Base-by-base conservation (phyloP, 2,113 vertebrate species). In the Peromyscus californicus region DNA sequence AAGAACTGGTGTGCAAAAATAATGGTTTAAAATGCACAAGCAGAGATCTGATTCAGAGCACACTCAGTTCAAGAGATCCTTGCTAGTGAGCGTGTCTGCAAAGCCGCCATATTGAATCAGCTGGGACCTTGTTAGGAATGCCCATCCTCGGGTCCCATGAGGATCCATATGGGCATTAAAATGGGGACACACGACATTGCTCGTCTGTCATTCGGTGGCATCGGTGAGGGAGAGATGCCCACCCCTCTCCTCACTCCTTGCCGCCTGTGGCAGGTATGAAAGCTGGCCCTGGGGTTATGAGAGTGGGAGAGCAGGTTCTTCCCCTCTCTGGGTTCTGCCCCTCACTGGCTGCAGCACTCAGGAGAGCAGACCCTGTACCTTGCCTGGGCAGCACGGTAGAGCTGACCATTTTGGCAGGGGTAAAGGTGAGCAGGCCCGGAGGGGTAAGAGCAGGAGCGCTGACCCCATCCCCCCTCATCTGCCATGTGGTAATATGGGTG, bases 101-200 rank as follows among this genome's bases (percentile, higher is more conserved):
- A 5, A 89, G 7, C 13, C 48, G 24, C 4, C 3, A 11, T 6
- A 1, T 22, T 1, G 16, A 4, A n/a, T 59, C 57, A n/a, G 8
- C 9, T 57, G 17, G 39, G 21, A 84, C 1, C 24, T 70, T 42
- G 9, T n/a, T 6, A 82, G 54, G n/a, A 78, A 86, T 88, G n/a
- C 6, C 70, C n/a, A 65, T 22, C 80, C 29, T 90, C 74, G 84
- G n/a, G 1, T 8, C 33, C 39, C 16, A 31, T 10, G 22, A 67
- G 45, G 63, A 80, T 48, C 48, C 19, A 1, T 16, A 21, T 22
- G 15, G 16, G 54, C 3, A 82, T 33, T 85, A 76, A 88, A 22
- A 39, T 72, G 21, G 2, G 10, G 48, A 78, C 79, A 22, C 24
- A 36, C 16, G 33, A 70, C 15, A 36, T 15, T 70, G 36, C 69